Evolutionary conservation across 2,797 vertebrate species (phyloP).

Genomic region (Acridotheres tristis): DNA sequence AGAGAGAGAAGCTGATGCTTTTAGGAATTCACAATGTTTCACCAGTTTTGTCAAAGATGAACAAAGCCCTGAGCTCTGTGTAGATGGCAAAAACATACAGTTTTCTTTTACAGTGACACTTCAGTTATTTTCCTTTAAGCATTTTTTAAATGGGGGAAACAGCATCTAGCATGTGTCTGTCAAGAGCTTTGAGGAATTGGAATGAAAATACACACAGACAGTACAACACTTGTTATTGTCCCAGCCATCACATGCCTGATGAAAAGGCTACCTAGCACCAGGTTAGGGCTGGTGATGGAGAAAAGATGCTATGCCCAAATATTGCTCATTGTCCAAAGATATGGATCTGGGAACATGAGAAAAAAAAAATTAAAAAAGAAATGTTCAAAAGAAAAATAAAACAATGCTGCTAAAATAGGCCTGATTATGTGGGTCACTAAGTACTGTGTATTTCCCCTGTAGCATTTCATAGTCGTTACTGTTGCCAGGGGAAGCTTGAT

Average conservation of each 20-base stretch:
- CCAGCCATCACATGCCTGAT: neutral
- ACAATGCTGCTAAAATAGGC: conserved; percentile 76
- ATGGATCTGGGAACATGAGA: conserved; percentile 54
- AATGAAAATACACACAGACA: conserved; percentile 20
- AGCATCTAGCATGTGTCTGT: conserved; percentile 15
- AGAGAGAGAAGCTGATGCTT: conserved; percentile 19
- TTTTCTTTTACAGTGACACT: conserved; percentile 62
- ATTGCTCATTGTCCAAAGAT: conserved; percentile 42
- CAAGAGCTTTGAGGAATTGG: neutral
- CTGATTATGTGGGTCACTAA: conserved; percentile 79
- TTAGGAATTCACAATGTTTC: conserved; percentile 51
- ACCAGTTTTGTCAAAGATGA: conserved; percentile 28
- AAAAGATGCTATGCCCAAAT: conserved; percentile 40
- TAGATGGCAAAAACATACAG: conserved; percentile 49
- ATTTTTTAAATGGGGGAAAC: neutral
- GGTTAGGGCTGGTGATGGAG: neutral
- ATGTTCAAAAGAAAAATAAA: conserved; percentile 77
- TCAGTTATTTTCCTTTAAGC: conserved; percentile 40
- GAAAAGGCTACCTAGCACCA: conserved; percentile 29
- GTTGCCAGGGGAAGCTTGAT: conserved; percentile 80
- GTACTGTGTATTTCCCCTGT: conserved; percentile 76
- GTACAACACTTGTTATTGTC: neutral
- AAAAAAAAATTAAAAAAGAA: neutral
- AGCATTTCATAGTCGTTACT: conserved; percentile 77
- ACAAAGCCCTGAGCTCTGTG: conserved; percentile 56